A percentile compares a stretch with the other conserved stretches of the same genome.
These are phyloP conservation scores for Carcharodon carcharias DNA, from an alignment of 2,797 vertebrate genomes.

Conservation along the genomic window DNA sequence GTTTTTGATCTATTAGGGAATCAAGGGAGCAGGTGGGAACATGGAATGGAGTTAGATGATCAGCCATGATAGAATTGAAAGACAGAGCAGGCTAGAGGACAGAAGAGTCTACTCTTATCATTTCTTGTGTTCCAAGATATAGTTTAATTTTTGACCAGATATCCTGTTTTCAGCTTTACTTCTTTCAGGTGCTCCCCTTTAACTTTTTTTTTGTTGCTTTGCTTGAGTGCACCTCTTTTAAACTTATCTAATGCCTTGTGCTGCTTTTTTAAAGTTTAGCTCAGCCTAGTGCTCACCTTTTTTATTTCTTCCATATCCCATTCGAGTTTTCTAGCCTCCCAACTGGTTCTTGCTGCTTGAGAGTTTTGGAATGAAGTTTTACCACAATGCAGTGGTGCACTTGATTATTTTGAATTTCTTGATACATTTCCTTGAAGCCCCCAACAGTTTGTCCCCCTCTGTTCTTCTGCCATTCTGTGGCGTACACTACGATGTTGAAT, in stretches of 20 bases:
- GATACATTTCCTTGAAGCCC: not conserved
- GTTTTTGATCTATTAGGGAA: too few relatives aligned
- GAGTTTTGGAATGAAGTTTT: not conserved
- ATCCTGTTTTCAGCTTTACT: not conserved
- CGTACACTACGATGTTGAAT: not conserved
- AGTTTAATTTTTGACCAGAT: not conserved
- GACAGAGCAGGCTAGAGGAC: too few relatives aligned
- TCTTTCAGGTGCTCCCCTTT: not conserved
- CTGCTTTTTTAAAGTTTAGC: not conserved
- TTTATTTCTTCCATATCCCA: not conserved
- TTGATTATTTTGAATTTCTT: not conserved
- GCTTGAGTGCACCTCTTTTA: not conserved
- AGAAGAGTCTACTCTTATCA: too few relatives aligned
- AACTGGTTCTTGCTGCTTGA: not conserved
- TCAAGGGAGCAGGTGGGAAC: too few relatives aligned
- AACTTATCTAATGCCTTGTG: not conserved
- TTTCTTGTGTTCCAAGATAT: too few relatives aligned
- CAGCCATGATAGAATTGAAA: too few relatives aligned
- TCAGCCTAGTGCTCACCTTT: not conserved
- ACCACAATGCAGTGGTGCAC: not conserved
- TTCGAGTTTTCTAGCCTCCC: not conserved
- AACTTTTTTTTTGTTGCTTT: not conserved
- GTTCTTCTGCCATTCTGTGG: not conserved
- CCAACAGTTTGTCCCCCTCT: not conserved
- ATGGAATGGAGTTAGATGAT: too few relatives aligned